Evolutionary conservation across 1,140 invertebrate genomes (phyloP), one percentile per base, ranked within the genome.

Genomic region (Drosophila orena): DNA sequence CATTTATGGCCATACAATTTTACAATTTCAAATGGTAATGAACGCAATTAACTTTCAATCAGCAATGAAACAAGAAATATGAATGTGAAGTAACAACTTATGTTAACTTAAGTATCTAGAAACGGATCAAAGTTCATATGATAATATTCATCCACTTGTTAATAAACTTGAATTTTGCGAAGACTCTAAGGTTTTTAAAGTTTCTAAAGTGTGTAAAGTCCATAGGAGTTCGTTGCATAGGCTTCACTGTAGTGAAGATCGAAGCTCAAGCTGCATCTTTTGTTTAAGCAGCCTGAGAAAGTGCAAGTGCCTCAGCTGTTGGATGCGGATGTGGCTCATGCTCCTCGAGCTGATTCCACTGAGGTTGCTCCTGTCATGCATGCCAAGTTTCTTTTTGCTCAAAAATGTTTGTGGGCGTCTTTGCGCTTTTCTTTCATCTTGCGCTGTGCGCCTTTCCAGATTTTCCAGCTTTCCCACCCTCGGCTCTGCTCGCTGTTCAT

Each of bases 201-300:
- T n/a, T n/a, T n/a, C n/a, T n/a, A n/a, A n/a, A n/a, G n/a, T n/a
- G n/a, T n/a, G n/a, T 17, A 17, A 17, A 17, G 17, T 30, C 8
- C 7, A 2, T 30, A 8, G 8, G 11, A 22, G 2, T 3, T 1
- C 5, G 4, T 14, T 20, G 5, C 11, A 8, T 5, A 17, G 3
- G 4, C 3, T 27, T 15, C 20, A 68, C 64, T 68, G 64, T 68
- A 55, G 50, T 46, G 69, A 57, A 70, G 40, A 54, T 46, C 35
- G 52, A 34, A 53, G 15, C 10, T 14, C 8, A 11, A 10, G 50
- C 49, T 27, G 49, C 42, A 20, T 57, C 83, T 62, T 81, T 83
- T 88, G 84, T 88, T 88, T 83, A 60, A 83, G 56, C 52, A 62
- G 34, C 57, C 77, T 50, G 64, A 85, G 88, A 88, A 88, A 88